Percentiles rank a stretch among this genome's conserved stretches.
Evolutionary conservation across 2,797 vertebrate species (phyloP).

Genomic region (Anableps anableps): DNA sequence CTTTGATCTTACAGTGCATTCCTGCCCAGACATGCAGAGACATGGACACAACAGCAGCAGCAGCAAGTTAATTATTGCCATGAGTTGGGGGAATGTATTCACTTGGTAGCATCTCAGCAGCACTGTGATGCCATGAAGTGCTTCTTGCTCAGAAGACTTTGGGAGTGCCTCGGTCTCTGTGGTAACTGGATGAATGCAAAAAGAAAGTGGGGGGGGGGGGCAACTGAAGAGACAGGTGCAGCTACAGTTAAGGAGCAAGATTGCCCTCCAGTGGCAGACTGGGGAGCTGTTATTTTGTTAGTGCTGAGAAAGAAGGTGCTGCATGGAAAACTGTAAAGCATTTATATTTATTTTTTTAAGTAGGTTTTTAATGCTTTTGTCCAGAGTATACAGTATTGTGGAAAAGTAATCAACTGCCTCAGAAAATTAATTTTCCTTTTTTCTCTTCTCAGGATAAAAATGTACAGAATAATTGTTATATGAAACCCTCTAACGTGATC

Average conservation of each 20-base stretch:
- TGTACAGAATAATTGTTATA: too few relatives aligned
- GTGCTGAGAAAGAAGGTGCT: background rate
- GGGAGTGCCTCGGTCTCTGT: slow-evolving; percentile 49
- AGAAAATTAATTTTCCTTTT: background rate
- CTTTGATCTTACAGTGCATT: slow-evolving; percentile 11
- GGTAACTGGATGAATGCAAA: slow-evolving; percentile 31
- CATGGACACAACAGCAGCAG: background rate
- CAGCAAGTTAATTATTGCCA: slow-evolving; percentile 53
- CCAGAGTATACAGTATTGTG: background rate
- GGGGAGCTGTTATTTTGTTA: background rate
- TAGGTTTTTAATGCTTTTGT: background rate
- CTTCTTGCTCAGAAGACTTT: slow-evolving; percentile 37
- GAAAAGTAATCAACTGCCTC: background rate
- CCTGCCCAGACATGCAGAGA: slow-evolving; percentile 18
- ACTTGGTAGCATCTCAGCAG: slow-evolving; percentile 46
- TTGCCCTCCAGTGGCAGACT: slow-evolving; percentile 68
- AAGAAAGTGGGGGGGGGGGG: background rate
- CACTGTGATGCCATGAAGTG: slow-evolving; percentile 36
- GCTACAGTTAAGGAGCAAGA: slow-evolving; percentile 42
- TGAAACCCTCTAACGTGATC: too few relatives aligned
- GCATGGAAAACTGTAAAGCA: background rate
- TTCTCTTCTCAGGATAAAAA: background rate
- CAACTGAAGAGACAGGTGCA: background rate
- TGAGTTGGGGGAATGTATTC: slow-evolving; percentile 51
- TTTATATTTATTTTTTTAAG: background rate